Percentiles rank a stretch among this genome's conserved stretches.
phyloP scores from a whole-genome alignment of 2,888 invertebrate genomes.

The Zhengitettix transpicula region DNA sequence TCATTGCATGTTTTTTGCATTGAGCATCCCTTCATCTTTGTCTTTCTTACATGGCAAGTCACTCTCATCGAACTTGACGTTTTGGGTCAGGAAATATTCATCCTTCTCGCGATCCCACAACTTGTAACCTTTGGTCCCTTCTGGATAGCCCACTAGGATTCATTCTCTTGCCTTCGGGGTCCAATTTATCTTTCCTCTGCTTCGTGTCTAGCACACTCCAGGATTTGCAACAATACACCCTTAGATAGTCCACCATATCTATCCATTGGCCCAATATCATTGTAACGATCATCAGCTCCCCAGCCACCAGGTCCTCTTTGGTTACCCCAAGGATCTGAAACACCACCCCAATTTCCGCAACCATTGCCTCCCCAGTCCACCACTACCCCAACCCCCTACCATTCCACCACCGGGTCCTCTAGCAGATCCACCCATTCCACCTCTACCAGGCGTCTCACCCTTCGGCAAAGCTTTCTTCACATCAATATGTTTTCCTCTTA shows the following conservation, averaged over 20 bases:
- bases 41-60: no score
- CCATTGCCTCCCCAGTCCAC: conserved; percentile 26
- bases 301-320: conserved; percentile 27
- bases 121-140: no score
- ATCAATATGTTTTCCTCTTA: conserved; percentile 71
- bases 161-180: no score
- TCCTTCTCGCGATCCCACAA: no score
- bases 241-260: conserved; percentile 17
- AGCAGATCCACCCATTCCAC: conserved; percentile 24
- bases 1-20: no score
- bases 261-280: conserved; percentile 28
- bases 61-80: no score
- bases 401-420: conserved; percentile 34
- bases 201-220: no score
- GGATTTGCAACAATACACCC: no score
- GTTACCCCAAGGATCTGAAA: conserved; percentile 17
- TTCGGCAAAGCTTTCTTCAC: conserved; percentile 90
- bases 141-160: no score
- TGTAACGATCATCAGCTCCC: conserved; percentile 27
- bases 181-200: no score
- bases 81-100: no score
- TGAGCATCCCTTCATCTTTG: no score
- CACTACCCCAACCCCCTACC: conserved; percentile 31
- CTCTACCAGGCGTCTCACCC: conserved; percentile 58
- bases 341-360: conserved; percentile 30